Evolutionary conservation across 2,888 invertebrate genomes (phyloP).

Genomic region (Phoronis australis): DNA sequence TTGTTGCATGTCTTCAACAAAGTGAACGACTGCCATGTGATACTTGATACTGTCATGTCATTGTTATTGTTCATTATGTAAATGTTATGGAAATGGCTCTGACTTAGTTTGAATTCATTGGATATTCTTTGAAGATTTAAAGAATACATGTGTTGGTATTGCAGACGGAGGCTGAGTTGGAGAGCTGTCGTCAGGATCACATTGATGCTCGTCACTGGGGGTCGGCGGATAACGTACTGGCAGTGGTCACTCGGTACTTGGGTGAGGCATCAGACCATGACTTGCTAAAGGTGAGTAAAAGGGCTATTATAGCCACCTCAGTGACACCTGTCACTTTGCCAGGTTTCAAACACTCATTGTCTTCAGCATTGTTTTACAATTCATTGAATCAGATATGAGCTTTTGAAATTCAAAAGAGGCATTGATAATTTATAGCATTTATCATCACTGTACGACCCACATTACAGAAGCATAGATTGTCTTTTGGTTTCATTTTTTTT

Average conservation of each 20-base stretch:
- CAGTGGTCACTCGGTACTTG: constrained; percentile 32
- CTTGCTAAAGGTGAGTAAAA: constrained; percentile 32
- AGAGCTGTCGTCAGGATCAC: constrained; percentile 20
- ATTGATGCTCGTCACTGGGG: constrained; percentile 21
- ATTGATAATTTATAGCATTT: no score
- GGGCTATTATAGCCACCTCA: no score
- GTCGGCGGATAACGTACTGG: constrained; percentile 25
- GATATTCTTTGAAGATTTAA: no score
- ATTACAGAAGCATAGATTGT: no score
- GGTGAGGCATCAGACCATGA: constrained; percentile 28
- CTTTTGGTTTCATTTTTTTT: no score
- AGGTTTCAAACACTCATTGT: no score
- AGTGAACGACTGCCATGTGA: background rate
- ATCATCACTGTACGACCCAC: no score
- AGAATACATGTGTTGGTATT: background rate
- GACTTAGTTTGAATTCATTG: background rate
- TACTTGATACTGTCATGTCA: no score
- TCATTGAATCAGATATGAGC: no score
- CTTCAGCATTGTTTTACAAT: no score
- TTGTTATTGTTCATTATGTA: constrained; percentile 6
- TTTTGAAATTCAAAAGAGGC: no score
- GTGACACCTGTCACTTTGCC: no score
- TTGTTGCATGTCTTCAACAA: background rate
- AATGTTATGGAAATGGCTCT: constrained; percentile 17
- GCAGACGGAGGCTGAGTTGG: constrained; percentile 30